phyloP scores from a whole-genome alignment of 2,113 vertebrate species.

The Corynorhinus townsendii region DNA sequence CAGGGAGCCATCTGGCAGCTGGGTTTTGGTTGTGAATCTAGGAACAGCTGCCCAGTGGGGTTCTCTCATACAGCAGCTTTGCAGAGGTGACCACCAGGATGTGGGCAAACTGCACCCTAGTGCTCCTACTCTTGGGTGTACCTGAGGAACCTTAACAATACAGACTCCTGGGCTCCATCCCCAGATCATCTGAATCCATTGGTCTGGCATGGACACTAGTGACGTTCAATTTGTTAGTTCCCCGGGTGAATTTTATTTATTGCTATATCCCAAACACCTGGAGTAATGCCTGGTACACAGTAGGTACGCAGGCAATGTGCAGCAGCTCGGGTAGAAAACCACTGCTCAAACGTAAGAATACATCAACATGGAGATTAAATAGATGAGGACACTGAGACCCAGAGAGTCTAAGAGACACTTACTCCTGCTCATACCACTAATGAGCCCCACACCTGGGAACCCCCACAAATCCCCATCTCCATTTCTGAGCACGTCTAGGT shows the following conservation, averaged over 20 bases:
- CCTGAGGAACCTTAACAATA: no score
- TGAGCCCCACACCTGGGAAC: no score
- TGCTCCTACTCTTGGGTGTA: neutral
- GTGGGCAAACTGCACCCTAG: neutral
- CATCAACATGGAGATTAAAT: neutral
- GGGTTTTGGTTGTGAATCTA: neutral
- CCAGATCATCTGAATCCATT: no score
- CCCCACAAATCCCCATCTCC: neutral
- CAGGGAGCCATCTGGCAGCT: neutral
- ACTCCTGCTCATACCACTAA: neutral
- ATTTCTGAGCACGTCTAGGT: neutral
- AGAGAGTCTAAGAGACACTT: neutral
- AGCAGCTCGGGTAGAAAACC: neutral
- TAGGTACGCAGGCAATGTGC: rapidly evolving
- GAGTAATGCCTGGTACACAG: no score
- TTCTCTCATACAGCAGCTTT: neutral
- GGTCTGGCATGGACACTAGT: neutral
- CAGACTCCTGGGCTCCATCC: neutral
- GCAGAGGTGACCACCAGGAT: neutral
- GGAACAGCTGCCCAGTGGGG: neutral
- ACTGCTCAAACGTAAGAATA: neutral
- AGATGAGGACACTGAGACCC: neutral
- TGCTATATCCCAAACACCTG: no score
- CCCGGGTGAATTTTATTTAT: neutral
- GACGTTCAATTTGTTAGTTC: neutral